These are phyloP conservation scores for Diaperis boleti DNA, from an alignment of 2,888 invertebrate genomes.

Conservation along the genomic window DNA sequence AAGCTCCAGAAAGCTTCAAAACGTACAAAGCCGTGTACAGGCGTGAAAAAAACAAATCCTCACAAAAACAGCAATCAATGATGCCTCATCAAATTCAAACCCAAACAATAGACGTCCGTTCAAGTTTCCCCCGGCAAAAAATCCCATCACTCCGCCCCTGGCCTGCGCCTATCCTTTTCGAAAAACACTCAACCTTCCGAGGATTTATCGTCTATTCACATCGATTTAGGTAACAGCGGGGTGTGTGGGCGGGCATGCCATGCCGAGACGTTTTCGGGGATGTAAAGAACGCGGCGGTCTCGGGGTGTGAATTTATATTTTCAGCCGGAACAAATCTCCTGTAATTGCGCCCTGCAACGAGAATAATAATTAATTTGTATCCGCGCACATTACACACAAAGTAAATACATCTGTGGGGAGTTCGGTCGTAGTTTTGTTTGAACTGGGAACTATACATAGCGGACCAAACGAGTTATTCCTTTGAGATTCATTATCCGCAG, in stretches of 20 bases:
- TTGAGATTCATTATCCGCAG: constrained; percentile 8
- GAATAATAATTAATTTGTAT: constrained; percentile 5
- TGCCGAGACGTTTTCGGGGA: constrained; percentile 10
- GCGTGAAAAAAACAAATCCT: too few species aligned
- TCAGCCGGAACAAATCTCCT: neutral
- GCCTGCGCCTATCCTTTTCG: too few species aligned
- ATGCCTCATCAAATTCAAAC: too few species aligned
- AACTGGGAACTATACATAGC: neutral
- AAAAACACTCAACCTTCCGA: constrained; percentile 14
- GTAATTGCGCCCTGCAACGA: constrained; percentile 1
- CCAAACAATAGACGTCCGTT: too few species aligned
- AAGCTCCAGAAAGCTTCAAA: too few species aligned
- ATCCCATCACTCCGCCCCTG: too few species aligned
- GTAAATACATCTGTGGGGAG: constrained; percentile 1
- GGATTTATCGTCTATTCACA: constrained; percentile 37
- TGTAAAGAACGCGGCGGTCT: neutral
- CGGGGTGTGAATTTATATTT: neutral
- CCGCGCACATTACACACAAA: neutral
- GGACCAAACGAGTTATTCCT: constrained; percentile 9
- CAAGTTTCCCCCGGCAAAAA: too few species aligned
- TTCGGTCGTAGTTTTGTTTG: constrained; percentile 10
- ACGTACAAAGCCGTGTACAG: too few species aligned
- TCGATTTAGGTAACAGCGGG: constrained; percentile 37
- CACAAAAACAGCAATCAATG: too few species aligned
- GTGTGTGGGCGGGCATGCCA: constrained; percentile 19